Percentiles rank a stretch among this genome's conserved stretches.
Conservation (phyloP, 2,888 invertebrate genomes). For the Baronia brevicornis region DNA sequence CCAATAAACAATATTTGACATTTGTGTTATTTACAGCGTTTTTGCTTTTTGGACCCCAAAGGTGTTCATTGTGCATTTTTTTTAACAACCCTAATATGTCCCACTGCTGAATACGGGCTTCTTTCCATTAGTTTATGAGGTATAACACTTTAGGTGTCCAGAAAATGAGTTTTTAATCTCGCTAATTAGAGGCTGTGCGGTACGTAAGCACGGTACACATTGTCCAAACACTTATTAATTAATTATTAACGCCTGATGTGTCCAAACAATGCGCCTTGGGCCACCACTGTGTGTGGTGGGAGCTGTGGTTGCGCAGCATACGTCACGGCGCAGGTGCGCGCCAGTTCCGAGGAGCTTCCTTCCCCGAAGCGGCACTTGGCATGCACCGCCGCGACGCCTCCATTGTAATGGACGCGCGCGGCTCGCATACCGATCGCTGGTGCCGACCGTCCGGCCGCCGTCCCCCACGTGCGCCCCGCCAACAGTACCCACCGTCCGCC, state of each 20-base stretch:
- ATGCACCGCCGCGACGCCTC: slow-evolving; percentile 23
- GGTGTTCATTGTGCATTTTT: no score
- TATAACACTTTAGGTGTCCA: no score
- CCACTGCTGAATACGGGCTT: no score
- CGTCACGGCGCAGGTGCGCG: slow-evolving; percentile 31
- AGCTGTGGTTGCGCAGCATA: slow-evolving; percentile 19
- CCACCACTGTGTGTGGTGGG: slow-evolving; percentile 6
- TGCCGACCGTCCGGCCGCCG: slow-evolving; percentile 23
- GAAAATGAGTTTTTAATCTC: no score
- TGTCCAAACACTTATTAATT: not conserved
- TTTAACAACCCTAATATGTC: no score
- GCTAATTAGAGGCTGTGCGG: no score
- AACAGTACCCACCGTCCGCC: slow-evolving; percentile 19
- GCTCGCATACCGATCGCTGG: slow-evolving; percentile 26
- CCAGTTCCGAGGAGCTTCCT: slow-evolving; percentile 56
- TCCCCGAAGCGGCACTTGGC: slow-evolving; percentile 38
- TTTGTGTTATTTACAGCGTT: no score
- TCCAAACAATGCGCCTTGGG: slow-evolving; percentile 9
- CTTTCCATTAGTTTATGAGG: no score
- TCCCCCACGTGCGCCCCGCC: slow-evolving; percentile 17
- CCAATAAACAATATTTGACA: no score
- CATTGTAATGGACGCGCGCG: slow-evolving; percentile 38
- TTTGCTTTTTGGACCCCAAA: no score
- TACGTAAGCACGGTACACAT: no score
- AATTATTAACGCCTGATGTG: slow-evolving; percentile 2